Evolutionary conservation across 2,113 vertebrate species (phyloP).

Genomic region (Oostethus manadensis): DNA sequence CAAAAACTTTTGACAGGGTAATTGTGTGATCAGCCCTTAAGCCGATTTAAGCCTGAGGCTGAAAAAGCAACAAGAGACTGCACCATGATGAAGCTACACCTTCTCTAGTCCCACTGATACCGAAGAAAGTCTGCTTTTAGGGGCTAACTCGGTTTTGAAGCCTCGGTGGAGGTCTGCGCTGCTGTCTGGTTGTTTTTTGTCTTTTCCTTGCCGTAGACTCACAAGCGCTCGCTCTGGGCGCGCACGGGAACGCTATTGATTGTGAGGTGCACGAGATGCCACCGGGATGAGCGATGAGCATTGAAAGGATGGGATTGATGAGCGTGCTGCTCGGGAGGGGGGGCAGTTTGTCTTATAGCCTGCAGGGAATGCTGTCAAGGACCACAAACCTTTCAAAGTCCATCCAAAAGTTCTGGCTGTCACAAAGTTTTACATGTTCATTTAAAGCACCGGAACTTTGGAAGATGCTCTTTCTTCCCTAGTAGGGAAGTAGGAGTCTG

Average conservation of each 20-base stretch:
- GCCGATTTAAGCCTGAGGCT: too few relatives aligned
- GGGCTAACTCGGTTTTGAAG: background rate
- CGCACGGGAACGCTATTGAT: constrained; percentile 61
- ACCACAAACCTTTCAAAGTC: constrained; percentile 44
- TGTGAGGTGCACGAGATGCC: constrained; percentile 61
- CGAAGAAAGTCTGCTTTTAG: too few relatives aligned
- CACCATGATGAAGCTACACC: too few relatives aligned
- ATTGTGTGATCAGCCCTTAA: too few relatives aligned
- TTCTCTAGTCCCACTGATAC: too few relatives aligned
- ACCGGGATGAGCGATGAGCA: constrained; percentile 61
- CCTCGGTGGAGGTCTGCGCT: constrained; percentile 1
- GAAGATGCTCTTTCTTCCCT: too few relatives aligned
- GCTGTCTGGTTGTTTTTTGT: constrained; percentile 5
- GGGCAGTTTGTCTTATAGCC: constrained; percentile 63
- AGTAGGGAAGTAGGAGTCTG: too few relatives aligned
- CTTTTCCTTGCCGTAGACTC: background rate
- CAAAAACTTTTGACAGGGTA: too few relatives aligned
- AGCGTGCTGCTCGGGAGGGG: constrained; percentile 57
- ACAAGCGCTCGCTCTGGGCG: constrained; percentile 41
- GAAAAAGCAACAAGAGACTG: too few relatives aligned
- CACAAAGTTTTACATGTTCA: constrained; percentile 32
- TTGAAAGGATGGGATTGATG: constrained; percentile 59
- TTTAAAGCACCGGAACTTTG: constrained; percentile 28
- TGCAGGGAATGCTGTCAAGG: constrained; percentile 52
- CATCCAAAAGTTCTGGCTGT: constrained; percentile 39